These are phyloP conservation scores for Cosmorhoe ocellata DNA, from an alignment of 2,888 invertebrate genomes.

Conservation along the genomic window DNA sequence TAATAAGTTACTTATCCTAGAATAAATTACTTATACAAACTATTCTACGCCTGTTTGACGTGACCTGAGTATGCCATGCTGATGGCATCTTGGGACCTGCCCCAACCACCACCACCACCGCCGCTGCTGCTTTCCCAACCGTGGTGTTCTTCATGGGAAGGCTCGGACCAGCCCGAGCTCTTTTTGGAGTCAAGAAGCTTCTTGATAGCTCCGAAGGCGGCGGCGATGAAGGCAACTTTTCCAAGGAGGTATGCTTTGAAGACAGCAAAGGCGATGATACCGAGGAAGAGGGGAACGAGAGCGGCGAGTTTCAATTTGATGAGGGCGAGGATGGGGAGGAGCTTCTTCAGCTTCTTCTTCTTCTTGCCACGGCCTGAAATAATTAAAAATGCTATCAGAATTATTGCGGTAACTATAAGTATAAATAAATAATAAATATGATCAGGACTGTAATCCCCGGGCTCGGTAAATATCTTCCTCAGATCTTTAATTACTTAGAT, in stretches of 20 bases:
- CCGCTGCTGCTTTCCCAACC: constrained; percentile 75
- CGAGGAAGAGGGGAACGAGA: constrained; percentile 89
- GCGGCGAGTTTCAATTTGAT: constrained; percentile 90
- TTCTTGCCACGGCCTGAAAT: constrained; percentile 88
- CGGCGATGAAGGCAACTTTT: constrained; percentile 91
- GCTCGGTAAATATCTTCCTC: too few relatives aligned
- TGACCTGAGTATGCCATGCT: constrained; percentile 87
- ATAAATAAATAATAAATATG: too few relatives aligned
- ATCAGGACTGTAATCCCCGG: too few relatives aligned
- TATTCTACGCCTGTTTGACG: constrained; percentile 62
- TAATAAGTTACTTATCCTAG: constrained; percentile 44
- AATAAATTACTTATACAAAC: constrained; percentile 50
- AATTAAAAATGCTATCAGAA: not conserved
- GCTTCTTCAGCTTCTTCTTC: constrained; percentile 90
- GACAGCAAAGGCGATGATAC: constrained; percentile 88
- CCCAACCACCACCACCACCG: constrained; percentile 77
- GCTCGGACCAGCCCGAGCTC: constrained; percentile 88
- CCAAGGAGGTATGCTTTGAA: constrained; percentile 92
- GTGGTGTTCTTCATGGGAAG: constrained; percentile 83
- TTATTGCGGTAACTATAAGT: too few relatives aligned
- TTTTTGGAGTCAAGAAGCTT: constrained; percentile 89
- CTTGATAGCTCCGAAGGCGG: constrained; percentile 85
- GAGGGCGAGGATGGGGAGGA: constrained; percentile 88
- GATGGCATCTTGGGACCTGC: constrained; percentile 85
- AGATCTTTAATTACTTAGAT: too few relatives aligned